phyloP scores from a whole-genome alignment of 2,888 invertebrate species.

The Sphinx pinastri region DNA sequence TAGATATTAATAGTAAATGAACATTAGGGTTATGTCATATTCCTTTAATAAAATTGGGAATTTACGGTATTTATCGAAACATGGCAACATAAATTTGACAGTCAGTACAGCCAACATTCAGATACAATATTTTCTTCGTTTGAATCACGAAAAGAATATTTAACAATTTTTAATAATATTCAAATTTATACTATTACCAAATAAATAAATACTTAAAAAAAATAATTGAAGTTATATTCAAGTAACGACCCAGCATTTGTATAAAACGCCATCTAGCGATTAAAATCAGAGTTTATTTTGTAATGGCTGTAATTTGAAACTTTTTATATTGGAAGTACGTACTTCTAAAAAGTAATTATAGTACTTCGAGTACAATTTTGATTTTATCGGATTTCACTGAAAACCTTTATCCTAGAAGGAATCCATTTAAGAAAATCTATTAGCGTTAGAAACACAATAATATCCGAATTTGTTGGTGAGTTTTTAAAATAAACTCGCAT shows the following conservation, averaged over 20 bases:
- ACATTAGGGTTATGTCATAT: not conserved
- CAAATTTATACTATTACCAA: no score
- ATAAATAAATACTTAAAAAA: no score
- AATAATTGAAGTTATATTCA: not conserved
- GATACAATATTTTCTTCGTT: not conserved
- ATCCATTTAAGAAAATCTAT: no score
- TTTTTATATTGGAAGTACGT: no score
- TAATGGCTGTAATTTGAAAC: not conserved
- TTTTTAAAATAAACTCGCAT: no score
- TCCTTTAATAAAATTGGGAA: not conserved
- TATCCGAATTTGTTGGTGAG: no score
- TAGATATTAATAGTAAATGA: not conserved
- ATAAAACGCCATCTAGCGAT: not conserved
- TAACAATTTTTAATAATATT: no score
- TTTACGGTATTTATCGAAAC: not conserved
- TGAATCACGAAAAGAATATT: not conserved
- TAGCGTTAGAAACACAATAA: no score
- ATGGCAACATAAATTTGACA: conserved; percentile 3
- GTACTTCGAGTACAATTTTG: no score
- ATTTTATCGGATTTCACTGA: no score
- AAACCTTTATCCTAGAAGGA: no score
- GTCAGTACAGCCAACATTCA: not conserved
- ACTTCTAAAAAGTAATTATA: no score
- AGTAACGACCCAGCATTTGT: not conserved
- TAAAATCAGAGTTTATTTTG: not conserved